These are phyloP conservation scores for Oegoconia quadripuncta DNA, from an alignment of 2,888 invertebrate genomes.

Conservation along the genomic window DNA sequence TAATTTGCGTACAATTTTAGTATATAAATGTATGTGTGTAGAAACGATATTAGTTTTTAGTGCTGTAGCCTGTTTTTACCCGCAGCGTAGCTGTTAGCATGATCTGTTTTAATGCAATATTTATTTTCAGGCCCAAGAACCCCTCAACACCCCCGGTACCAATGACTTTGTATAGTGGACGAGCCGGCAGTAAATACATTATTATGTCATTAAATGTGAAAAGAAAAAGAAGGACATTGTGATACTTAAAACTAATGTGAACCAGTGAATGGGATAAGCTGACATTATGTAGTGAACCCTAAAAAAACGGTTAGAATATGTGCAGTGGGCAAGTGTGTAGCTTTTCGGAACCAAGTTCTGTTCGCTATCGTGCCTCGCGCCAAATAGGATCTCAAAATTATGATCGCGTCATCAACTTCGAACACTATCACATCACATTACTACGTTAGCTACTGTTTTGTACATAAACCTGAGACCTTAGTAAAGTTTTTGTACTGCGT, in stretches of 20 bases:
- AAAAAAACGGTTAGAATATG: slow-evolving; percentile 55
- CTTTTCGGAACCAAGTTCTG: slow-evolving; percentile 56
- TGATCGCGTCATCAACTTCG: slow-evolving; percentile 25
- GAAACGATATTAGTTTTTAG: too few relatives aligned
- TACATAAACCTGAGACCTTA: slow-evolving; percentile 19
- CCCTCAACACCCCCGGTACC: slow-evolving; percentile 88
- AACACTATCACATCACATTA: slow-evolving; percentile 11
- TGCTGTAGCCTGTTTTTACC: too few relatives aligned
- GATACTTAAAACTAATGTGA: slow-evolving; percentile 66
- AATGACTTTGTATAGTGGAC: slow-evolving; percentile 87
- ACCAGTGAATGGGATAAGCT: slow-evolving; percentile 66
- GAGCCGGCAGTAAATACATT: slow-evolving; percentile 70
- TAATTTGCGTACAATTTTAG: slow-evolving; percentile 5
- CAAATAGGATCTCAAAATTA: slow-evolving; percentile 59
- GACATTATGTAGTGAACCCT: slow-evolving; percentile 57
- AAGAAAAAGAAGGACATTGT: slow-evolving; percentile 75
- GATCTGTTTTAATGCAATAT: too few relatives aligned
- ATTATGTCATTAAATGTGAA: slow-evolving; percentile 72
- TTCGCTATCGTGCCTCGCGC: slow-evolving; percentile 44
- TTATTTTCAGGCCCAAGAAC: slow-evolving; percentile 88
- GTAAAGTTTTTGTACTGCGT: slow-evolving; percentile 38
- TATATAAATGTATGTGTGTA: too few relatives aligned
- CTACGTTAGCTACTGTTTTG: slow-evolving; percentile 12
- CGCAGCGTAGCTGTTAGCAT: too few relatives aligned
- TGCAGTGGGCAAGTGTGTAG: slow-evolving; percentile 54